Evolutionary conservation across 2,888 invertebrate genomes (phyloP), one percentile per base, ranked within the genome.

Genomic region (Drosophila differens): DNA sequence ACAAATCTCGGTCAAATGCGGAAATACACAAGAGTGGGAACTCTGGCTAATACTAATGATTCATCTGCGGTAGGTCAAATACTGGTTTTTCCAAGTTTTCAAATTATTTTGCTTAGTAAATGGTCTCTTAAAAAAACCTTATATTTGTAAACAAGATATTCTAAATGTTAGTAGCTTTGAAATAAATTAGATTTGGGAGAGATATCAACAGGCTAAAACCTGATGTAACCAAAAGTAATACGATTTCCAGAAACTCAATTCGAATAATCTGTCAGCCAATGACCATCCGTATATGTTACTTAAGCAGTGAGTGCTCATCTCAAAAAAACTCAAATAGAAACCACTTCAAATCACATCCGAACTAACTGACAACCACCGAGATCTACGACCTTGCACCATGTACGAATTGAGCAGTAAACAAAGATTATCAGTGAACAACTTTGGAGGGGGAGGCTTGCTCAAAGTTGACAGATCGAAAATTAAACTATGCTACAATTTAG

Each of bases 401-500:
- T n/a, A 22, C 37, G 30, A 37, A 25, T 22, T 52, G 39, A 64
- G 37, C 37, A 51, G 64, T 74, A 79, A 76, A 74, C 70, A 65
- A 66, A 60, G 73, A 65, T 81, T 68, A 81, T 68, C 81, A 39
- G 39, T 44, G 62, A 62, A 65, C 49, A 74, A 74, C 52, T 65
- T 78, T 60, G 55, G 35, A 57, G 25, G 47, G 47, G 35, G 47
- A 47, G 7, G 16, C 47, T 62, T 55, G 66, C 61, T 62, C 47
- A 69, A 67, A 66, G 68, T 71, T 71, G 54, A 68, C 60, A 72
- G 55, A 55, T 57, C 62, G 47, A 71, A 69, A 84, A 71, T 71
- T 76, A 72, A 82, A 81, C 72, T 72, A 69, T 81, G 83, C 74
- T 81, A 79, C 68, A 80, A 79, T 85, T 85, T 80, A 73, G 72